Percentiles rank a stretch among this genome's conserved stretches.
Conservation (phyloP, 2,888 invertebrate genomes). For the Diadromus collaris region DNA sequence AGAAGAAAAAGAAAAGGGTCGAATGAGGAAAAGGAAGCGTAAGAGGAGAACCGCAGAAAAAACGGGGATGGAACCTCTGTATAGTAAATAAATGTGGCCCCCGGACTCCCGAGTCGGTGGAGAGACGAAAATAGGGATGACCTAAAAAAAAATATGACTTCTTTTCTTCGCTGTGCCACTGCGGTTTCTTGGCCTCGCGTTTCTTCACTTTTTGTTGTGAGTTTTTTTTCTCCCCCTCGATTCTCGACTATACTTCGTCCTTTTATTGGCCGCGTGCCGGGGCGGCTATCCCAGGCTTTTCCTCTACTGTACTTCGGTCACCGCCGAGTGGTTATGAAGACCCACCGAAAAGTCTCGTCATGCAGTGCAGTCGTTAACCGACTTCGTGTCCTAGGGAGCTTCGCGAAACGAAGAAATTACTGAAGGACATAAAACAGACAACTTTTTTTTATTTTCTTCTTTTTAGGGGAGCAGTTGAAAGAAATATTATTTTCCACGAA, state of each 20-base stretch:
- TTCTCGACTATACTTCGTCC: not conserved
- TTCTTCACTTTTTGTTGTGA: not conserved
- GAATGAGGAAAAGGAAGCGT: not conserved
- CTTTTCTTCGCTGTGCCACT: constrained; percentile 1
- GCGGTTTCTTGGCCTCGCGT: not conserved
- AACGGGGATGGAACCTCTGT: constrained; percentile 8
- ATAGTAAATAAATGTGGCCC: constrained; percentile 25
- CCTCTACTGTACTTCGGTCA: not conserved
- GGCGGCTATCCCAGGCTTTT: not conserved
- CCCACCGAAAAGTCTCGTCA: not conserved
- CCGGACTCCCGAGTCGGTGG: not conserved
- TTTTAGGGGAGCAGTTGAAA: not conserved
- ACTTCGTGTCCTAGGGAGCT: not conserved
- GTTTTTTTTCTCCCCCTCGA: not conserved
- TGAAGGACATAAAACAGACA: not conserved
- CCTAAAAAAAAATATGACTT: constrained; percentile 18
- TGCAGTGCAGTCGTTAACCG: not conserved
- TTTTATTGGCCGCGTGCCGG: constrained; percentile 23
- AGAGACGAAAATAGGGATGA: constrained; percentile 3
- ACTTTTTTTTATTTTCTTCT: not conserved
- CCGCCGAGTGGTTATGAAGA: not conserved
- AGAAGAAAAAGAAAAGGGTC: not conserved
- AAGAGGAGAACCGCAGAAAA: not conserved
- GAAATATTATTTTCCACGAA: not conserved
- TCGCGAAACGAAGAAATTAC: not conserved